phyloP scores from a whole-genome alignment of 2,888 invertebrate species.

The Homarus gammarus region DNA sequence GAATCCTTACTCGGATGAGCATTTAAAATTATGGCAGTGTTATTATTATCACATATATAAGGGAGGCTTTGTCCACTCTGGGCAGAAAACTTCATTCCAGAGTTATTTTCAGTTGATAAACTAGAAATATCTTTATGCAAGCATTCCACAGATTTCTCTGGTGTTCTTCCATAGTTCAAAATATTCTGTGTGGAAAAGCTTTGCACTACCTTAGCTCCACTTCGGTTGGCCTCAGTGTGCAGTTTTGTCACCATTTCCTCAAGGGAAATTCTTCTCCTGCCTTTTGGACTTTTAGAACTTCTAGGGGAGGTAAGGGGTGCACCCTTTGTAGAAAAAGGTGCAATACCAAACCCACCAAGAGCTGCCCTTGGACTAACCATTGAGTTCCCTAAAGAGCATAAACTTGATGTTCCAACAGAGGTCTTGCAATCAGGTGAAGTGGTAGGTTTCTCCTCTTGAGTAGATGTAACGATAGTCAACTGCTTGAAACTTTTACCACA shows the following conservation, averaged over 20 bases:
- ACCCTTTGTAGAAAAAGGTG: background rate
- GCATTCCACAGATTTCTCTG: background rate
- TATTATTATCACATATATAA: conserved; percentile 53
- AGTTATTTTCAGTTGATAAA: background rate
- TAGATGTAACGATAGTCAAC: conserved; percentile 26
- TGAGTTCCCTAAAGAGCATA: background rate
- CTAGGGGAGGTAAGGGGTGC: background rate
- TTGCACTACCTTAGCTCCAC: conserved; percentile 20
- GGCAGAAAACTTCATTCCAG: background rate
- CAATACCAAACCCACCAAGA: background rate
- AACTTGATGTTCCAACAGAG: background rate
- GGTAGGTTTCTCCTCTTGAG: background rate
- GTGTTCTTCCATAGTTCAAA: background rate
- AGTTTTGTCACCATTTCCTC: conserved; percentile 60
- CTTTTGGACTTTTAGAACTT: conserved; percentile 37
- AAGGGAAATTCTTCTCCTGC: conserved; percentile 55
- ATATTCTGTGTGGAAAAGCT: conserved; percentile 20
- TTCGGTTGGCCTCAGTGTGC: conserved; percentile 17
- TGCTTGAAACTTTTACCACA: conserved; percentile 45
- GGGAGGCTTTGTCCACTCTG: conserved; percentile 14
- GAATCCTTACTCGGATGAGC: conserved; percentile 28
- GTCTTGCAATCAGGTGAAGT: background rate
- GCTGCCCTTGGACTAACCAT: background rate
- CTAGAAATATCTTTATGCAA: background rate
- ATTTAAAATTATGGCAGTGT: conserved; percentile 58